Evolutionary conservation across 1,140 invertebrate genomes (phyloP), one percentile per base, ranked within the genome.

Genomic region (Laodelphax striatellus): DNA sequence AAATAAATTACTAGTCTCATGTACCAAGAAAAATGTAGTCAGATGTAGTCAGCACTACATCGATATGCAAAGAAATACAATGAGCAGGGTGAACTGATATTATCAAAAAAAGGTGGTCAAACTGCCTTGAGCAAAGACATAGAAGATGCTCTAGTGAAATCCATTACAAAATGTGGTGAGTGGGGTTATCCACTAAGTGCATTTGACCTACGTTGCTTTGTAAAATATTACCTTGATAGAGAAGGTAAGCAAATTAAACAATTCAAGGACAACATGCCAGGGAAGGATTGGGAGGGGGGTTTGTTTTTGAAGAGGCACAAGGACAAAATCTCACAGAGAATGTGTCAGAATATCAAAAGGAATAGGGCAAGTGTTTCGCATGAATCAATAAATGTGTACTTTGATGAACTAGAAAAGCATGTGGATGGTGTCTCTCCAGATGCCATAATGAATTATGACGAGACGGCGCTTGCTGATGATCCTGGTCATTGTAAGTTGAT

Each of bases 241-340:
- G 6, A 11, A 5, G 19, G 43, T 16, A 46, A 13, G 19, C 4
- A n/a, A 16, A 11, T 46, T 4, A n/a, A 21, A 60, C 60, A 55
- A 61, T 71, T 69, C 43, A 64, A 66, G 63, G 58, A 68, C 60
- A 69, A 69, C 57, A 58, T 68, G 19, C 67, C 66, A 57, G 65
- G 68, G 5, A 61, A 44, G 8, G 67, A 72, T 60, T 70, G n/a
- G n/a, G n/a, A 61, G 50, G 52, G 62, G 16, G 6, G 24, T 28
- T 43, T 11, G 4, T 46, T 46, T 46, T 46, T 46, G 11, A 13
- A 46, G 11, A 16, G 43, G n/a, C 13, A n/a, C n/a, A n/a, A n/a
- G n/a, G n/a, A n/a, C n/a, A n/a, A n/a, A 5, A 46, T 16, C 43
- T 46, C 43, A 16, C 11, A 5, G 4, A 46, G 43, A 13, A 46